Evolutionary conservation across 2,888 invertebrate species (phyloP).

Genomic region (Glaucopsyche alexis): DNA sequence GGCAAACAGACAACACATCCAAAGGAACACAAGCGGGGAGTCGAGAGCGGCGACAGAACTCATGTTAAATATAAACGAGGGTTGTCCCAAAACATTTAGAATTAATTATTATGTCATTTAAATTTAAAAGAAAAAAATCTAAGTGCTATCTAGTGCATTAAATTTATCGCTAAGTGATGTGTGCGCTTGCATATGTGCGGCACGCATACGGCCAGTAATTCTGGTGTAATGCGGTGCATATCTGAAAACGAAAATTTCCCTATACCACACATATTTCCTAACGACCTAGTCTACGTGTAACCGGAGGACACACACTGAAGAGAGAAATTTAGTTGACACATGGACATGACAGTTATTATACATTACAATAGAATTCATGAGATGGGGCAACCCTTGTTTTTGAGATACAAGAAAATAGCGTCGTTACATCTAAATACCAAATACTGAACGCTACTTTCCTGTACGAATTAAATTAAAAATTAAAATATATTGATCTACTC

Average conservation of each 20-base stretch:
- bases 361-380: conserved; percentile 75
- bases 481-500: conserved; percentile 13
- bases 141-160: conserved; percentile 80
- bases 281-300: conserved; percentile 68
- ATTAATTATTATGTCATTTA: conserved; percentile 65
- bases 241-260: conserved; percentile 80
- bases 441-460: conserved; percentile 54
- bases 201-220: conserved; percentile 80
- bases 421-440: conserved; percentile 45
- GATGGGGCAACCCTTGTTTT: conserved; percentile 80
- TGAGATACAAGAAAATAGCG: conserved; percentile 56
- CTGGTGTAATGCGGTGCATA: conserved; percentile 80
- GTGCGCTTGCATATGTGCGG: conserved; percentile 80
- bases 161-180: conserved; percentile 76
- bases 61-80: conserved; percentile 73
- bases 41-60: conserved; percentile 75
- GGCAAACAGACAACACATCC: conserved; percentile 19
- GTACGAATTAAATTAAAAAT: conserved; percentile 38
- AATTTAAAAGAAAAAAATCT: conserved; percentile 68
- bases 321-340: conserved; percentile 73
- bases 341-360: conserved; percentile 74
- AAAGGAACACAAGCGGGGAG: conserved; percentile 58
- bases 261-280: conserved; percentile 79
- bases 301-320: conserved; percentile 72
- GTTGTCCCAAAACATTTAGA: conserved; percentile 79